phyloP scores from a whole-genome alignment of 2,113 vertebrate genomes.

The Cryptotis parvus region DNA sequence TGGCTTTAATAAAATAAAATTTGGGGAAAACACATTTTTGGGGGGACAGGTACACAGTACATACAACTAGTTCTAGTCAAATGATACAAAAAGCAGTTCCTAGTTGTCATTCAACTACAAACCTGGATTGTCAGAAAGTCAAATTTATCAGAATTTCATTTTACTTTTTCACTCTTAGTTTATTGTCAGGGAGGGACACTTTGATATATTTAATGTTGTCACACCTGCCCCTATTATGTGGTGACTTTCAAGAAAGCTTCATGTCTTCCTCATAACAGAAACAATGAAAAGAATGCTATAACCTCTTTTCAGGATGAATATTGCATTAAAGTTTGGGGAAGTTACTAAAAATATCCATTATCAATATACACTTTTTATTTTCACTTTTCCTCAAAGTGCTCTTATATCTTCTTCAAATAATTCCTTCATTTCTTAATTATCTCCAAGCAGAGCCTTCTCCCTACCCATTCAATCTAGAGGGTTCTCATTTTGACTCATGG shows the following conservation, averaged over 20 bases:
- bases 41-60: no score
- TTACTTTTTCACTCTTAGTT: background rate
- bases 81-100: no score
- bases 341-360: background rate
- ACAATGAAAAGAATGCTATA: background rate
- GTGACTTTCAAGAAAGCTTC: background rate
- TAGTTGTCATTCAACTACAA: no score
- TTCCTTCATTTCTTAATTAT: background rate
- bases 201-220: background rate
- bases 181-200: background rate
- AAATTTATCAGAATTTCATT: background rate
- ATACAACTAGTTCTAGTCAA: no score
- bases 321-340: background rate
- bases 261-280: no score
- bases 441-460: background rate
- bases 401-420: constrained; percentile 2
- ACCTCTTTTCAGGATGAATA: constrained; percentile 25
- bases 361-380: background rate
- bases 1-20: no score
- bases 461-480: background rate
- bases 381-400: constrained; percentile 24
- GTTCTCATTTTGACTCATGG: background rate
- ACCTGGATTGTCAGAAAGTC: background rate
- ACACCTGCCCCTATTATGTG: background rate
- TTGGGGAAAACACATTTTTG: no score